Evolutionary conservation across 2,888 invertebrate species (phyloP), one percentile per base, ranked within the genome.

Genomic region (Polia nebulosa): DNA sequence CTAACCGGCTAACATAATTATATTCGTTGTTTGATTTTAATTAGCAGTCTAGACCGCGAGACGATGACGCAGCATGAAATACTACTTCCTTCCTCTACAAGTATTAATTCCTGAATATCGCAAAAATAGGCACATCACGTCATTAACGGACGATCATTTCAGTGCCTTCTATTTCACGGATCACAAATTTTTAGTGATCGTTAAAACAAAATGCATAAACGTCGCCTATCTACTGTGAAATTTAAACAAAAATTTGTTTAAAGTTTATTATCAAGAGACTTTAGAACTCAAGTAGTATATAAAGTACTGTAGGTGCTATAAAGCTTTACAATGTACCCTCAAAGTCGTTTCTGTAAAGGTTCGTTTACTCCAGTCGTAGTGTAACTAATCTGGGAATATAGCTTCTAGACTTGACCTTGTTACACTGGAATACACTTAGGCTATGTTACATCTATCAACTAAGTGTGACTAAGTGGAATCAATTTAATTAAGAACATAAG

Each of bases 21-120:
- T 51, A 34, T 72, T 79, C 80, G 65, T 52, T 88, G 84, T 92
- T 92, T 91, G 89, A 89, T 90, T 91, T 92, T 89, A 92, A 92
- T 93, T 91, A 92, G 86, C 88, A 65, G 87, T 87, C 88, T 89
- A 73, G 70, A 70, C 72, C n/a, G n/a, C 25, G 25, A 91, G 89
- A 88, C 89, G 72, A 78, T 72, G 78, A 44, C 82, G 78, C 45
- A 78, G 82, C 82, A 74, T 79, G 80, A 55, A 68, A 57, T 3
- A 15, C 39, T 25, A 25, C 60, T 56, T 67, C 22, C 45, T 32
- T 9, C 34, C 22, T 22, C 20, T 25, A 25, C 67, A 53, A n/a
- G 32, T 67, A 65, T 72, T 68, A 74, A 69, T 80, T 74, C 59
- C 45, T 25, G 63, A 59, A 72, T 75, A 68, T 64, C 57, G 62